Conservation (phyloP, 1,140 invertebrate genomes). For the Cotesia glomerata region DNA sequence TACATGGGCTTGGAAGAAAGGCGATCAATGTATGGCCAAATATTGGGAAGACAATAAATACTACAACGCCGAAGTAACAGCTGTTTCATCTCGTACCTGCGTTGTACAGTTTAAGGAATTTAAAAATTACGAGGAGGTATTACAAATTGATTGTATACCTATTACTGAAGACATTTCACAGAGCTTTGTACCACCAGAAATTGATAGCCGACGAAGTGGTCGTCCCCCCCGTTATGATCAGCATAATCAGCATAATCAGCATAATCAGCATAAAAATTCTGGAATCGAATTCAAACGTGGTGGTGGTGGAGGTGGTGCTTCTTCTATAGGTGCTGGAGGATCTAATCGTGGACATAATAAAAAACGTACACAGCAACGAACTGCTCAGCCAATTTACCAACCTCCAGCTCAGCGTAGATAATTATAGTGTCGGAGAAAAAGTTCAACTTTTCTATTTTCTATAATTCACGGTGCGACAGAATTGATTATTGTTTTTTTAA, state of each 20-base stretch:
- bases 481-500: no score
- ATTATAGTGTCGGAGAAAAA: conserved; percentile 33
- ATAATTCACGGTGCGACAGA: no score
- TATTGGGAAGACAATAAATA: conserved; percentile 93
- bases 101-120: conserved; percentile 87
- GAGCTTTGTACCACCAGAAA: conserved; percentile 3
- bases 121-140: conserved; percentile 87
- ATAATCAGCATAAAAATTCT: conserved; percentile 44
- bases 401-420: conserved; percentile 56
- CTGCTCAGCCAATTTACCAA: conserved; percentile 58
- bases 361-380: conserved; percentile 51
- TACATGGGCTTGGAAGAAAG: conserved; percentile 73
- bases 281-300: conserved; percentile 53
- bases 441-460: no score
- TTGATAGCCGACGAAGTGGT: conserved; percentile 24
- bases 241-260: conserved; percentile 46
- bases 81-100: conserved; percentile 77
- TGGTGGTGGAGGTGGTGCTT: conserved; percentile 45
- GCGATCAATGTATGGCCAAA: conserved; percentile 84
- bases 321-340: conserved; percentile 37
- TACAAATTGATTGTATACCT: conserved; percentile 78
- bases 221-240: conserved; percentile 51
- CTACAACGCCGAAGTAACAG: conserved; percentile 84
- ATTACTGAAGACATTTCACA: conserved; percentile 58
- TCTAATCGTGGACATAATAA: conserved; percentile 38